Conservation (phyloP, 1,140 invertebrate species). For the Muscidifurax raptorellus region DNA sequence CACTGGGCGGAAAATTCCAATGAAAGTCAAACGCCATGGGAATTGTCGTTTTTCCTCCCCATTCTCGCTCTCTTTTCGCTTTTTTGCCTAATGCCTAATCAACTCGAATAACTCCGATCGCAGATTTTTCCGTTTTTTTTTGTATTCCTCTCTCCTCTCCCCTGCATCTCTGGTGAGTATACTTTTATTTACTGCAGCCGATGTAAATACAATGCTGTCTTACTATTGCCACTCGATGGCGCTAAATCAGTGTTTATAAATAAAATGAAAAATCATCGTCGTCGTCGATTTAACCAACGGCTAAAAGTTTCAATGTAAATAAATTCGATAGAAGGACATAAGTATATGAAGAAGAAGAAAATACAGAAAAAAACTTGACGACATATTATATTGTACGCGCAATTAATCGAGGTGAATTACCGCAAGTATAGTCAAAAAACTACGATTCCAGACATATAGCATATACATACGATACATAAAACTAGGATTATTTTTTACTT, state of each 20-base stretch:
- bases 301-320: conserved; percentile 45
- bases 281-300: conserved; percentile 31
- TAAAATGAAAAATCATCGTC: conserved; percentile 31
- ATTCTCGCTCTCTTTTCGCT: neutral
- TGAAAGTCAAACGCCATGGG: conserved; percentile 69
- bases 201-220: conserved; percentile 10
- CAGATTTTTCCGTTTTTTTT: neutral
- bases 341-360: neutral
- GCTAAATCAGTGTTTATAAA: conserved; percentile 29
- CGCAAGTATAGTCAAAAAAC: no score
- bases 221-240: conserved; percentile 45
- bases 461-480: neutral
- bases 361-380: no score
- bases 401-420: neutral
- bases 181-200: no score
- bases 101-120: neutral
- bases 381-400: no score
- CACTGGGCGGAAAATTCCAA: conserved; percentile 63
- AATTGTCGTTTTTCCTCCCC: conserved; percentile 63
- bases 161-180: no score
- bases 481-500: conserved; percentile 2
- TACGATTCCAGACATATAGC: neutral
- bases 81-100: neutral
- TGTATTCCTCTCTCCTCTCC: neutral
- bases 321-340: neutral